Conservation (phyloP, 2,888 invertebrate genomes). For the Gisinianus flammeolus region DNA sequence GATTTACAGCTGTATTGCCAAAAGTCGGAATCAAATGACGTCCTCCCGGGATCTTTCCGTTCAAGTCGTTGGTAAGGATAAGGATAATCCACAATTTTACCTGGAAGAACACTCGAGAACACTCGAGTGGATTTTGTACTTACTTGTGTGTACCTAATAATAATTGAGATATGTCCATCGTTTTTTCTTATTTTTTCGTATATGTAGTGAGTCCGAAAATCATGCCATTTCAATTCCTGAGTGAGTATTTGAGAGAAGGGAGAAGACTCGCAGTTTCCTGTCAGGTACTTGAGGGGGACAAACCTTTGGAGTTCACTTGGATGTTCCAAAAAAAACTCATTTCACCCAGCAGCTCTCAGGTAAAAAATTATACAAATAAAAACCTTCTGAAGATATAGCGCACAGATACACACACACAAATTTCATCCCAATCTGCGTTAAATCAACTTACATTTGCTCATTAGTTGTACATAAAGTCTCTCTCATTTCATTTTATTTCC, state of each 20-base stretch:
- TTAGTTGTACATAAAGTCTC: no score
- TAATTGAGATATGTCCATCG: no score
- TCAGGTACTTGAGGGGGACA: conserved; percentile 88
- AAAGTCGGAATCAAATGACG: conserved; percentile 80
- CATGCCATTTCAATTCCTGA: conserved; percentile 81
- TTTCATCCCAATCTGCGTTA: no score
- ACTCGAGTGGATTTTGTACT: no score
- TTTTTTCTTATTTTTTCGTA: background rate
- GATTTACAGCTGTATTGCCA: conserved; percentile 87
- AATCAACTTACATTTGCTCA: no score
- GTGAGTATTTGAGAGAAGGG: conserved; percentile 72
- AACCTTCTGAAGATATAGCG: no score
- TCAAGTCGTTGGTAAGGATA: conserved; percentile 64
- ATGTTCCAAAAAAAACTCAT: conserved; percentile 83
- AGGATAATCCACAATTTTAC: background rate
- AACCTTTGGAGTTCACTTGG: conserved; percentile 90
- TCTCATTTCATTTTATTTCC: no score
- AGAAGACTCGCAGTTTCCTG: conserved; percentile 87
- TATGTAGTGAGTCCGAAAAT: conserved; percentile 82
- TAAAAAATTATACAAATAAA: background rate
- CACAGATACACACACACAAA: no score
- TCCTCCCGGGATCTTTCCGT: conserved; percentile 68
- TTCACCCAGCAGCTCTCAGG: conserved; percentile 60
- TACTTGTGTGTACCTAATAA: no score
- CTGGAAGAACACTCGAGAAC: no score